Conservation (phyloP, 1,140 invertebrate genomes). For the Drosophila kepulauana region DNA sequence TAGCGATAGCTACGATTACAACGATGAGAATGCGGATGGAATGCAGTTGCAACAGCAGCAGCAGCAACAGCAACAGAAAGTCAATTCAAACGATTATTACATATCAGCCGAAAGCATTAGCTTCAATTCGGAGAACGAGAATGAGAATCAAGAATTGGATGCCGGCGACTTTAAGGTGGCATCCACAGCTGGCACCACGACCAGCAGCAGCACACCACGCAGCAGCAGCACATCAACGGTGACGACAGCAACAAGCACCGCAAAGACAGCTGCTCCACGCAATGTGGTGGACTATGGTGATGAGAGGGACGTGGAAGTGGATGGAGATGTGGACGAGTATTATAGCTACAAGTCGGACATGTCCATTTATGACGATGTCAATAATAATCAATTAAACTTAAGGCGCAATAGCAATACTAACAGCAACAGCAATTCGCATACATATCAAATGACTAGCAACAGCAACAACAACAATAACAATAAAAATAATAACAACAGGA, state of each 20-base stretch:
- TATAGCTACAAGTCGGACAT: slow-evolving; percentile 74
- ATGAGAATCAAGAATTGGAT: slow-evolving; percentile 64
- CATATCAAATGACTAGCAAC: slow-evolving; percentile 78
- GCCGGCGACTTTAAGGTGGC: slow-evolving; percentile 65
- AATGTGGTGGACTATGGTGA: slow-evolving; percentile 48
- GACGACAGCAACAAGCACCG: slow-evolving; percentile 33
- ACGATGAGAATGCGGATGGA: slow-evolving; percentile 44
- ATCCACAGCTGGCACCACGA: slow-evolving; percentile 41
- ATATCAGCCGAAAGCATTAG: slow-evolving; percentile 82
- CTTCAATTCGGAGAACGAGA: slow-evolving; percentile 69
- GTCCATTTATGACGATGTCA: slow-evolving; percentile 81
- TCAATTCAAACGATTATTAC: slow-evolving; percentile 84
- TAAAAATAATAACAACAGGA: slow-evolving; percentile 25
- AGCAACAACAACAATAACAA: slow-evolving; percentile 45
- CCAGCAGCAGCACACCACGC: not conserved
- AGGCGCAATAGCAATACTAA: slow-evolving; percentile 63
- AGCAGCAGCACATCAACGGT: slow-evolving; percentile 20
- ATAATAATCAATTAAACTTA: slow-evolving; percentile 84
- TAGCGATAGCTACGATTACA: slow-evolving; percentile 56
- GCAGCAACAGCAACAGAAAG: slow-evolving; percentile 48
- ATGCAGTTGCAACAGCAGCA: slow-evolving; percentile 34
- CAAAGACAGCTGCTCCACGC: not conserved
- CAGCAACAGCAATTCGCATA: slow-evolving; percentile 62
- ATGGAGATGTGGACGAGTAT: slow-evolving; percentile 60
- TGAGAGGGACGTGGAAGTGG: slow-evolving; percentile 19